A percentile compares a stretch with the other conserved stretches of the same genome.
Conservation (phyloP, 2,888 invertebrate species). For the Polydrusus tereticollis region DNA sequence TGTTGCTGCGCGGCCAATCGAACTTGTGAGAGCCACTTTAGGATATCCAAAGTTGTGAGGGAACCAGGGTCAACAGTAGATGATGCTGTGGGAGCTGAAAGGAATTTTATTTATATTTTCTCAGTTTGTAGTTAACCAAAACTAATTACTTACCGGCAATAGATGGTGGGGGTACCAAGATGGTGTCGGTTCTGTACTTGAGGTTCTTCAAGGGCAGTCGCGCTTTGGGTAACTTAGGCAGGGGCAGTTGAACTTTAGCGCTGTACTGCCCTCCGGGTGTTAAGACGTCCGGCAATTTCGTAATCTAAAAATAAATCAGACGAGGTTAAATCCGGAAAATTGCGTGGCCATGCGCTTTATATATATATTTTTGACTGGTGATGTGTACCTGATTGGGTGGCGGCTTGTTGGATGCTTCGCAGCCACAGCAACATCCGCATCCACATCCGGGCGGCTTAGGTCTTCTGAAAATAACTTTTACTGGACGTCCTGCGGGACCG, state of each 20-base stretch:
- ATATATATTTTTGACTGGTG: too few relatives aligned
- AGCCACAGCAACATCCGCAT: neutral
- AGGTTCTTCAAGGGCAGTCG: slow-evolving; percentile 47
- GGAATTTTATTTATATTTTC: too few relatives aligned
- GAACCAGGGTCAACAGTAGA: neutral
- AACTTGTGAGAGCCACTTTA: neutral
- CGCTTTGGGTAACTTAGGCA: slow-evolving; percentile 33
- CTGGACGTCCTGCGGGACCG: slow-evolving; percentile 56
- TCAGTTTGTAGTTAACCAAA: neutral
- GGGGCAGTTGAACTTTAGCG: slow-evolving; percentile 55
- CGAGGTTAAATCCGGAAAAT: neutral
- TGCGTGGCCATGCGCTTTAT: neutral
- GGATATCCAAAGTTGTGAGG: neutral
- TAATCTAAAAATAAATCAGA: neutral
- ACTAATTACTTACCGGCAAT: slow-evolving; percentile 2
- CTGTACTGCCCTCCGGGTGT: slow-evolving; percentile 46
- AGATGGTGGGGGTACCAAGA: slow-evolving; percentile 55
- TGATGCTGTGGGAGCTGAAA: neutral
- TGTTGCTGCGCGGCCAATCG: neutral
- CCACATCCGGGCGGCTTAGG: slow-evolving; percentile 51
- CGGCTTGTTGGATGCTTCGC: neutral
- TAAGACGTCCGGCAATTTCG: neutral
- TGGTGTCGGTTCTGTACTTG: slow-evolving; percentile 59
- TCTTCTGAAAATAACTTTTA: slow-evolving; percentile 60
- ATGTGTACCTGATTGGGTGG: neutral